Evolutionary conservation across 2,113 vertebrate species (phyloP).

Genomic region (Lynx canadensis): DNA sequence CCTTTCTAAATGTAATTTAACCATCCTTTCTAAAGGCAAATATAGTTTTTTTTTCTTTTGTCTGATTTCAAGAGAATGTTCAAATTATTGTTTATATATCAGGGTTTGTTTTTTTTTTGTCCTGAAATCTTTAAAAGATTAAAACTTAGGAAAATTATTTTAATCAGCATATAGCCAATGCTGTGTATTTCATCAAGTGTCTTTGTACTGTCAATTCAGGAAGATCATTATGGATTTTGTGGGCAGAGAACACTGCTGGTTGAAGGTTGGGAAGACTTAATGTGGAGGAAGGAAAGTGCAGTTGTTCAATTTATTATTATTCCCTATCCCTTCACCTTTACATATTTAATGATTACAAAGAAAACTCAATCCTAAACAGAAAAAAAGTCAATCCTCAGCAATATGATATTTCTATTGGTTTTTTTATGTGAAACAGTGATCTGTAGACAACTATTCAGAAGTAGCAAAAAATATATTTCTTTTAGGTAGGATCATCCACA

Average conservation of each 20-base stretch:
- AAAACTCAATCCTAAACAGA: not conserved
- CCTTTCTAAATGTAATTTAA: not conserved
- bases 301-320: not conserved
- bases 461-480: not conserved
- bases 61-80: not conserved
- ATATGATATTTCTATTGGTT: not conserved
- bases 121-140: not conserved
- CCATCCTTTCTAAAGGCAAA: not conserved
- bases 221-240: not conserved
- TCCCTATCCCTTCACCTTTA: not conserved
- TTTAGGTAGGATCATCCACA: not conserved
- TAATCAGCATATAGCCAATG: not conserved
- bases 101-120: not conserved
- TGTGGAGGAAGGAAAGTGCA: not conserved
- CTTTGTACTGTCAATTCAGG: not conserved
- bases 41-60: not conserved
- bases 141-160: constrained; percentile 9
- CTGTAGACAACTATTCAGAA: not conserved
- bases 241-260: not conserved
- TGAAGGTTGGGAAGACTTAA: not conserved
- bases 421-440: not conserved
- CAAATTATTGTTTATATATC: not conserved
- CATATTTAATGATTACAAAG: not conserved
- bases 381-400: not conserved
- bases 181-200: not conserved